Base-by-base conservation (phyloP, 2,888 invertebrate genomes). In the Hypsopygia costalis region DNA sequence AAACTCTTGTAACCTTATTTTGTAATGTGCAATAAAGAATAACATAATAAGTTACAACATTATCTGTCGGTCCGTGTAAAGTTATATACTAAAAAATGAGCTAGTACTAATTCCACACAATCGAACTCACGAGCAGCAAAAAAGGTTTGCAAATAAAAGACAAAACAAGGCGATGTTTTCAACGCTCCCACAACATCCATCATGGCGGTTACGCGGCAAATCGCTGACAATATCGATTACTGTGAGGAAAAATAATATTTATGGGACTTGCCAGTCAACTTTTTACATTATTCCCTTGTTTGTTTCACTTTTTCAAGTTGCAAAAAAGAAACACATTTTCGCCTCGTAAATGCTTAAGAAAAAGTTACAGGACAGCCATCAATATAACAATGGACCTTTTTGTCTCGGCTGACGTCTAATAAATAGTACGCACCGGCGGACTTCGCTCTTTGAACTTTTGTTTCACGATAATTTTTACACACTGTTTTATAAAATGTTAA, bases 211-310 rank as follows among this genome's bases (percentile, higher is more conserved):
- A 70, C 70, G 62, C 59, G 60, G 69, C 72, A 75, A 77, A 76
- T 77, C 69, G 71, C 69, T 69, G 71, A 77, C 74, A 71, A 69
- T 74, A 77, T 79, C 74, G 77, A 79, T 69, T 71, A 69, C 69
- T 49, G 59, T 49, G 50, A 56, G 65, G 66, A 59, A 71, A 72
- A 73, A 75, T 68, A 68, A 69, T 73, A 76, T 73, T 76, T 71
- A 77, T 70, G 53, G 64, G 57, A 61, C 58, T 68, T 62, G 47
- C 51, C 47, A 62, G 62, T 58, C 55, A 73, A 76, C 62, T 74
- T 69, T 56, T 52, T 61, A 55, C 62, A 66, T 66, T 65, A 69
- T 63, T 53, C 53, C 56, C 62, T 58, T 74, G 68, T 74, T 73
- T 72, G 65, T 68, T 66, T 65, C 63, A 54, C 55, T 67, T 72